Evolutionary conservation across 1,140 invertebrate genomes (phyloP).

Genomic region (Copidosoma floridanum): DNA sequence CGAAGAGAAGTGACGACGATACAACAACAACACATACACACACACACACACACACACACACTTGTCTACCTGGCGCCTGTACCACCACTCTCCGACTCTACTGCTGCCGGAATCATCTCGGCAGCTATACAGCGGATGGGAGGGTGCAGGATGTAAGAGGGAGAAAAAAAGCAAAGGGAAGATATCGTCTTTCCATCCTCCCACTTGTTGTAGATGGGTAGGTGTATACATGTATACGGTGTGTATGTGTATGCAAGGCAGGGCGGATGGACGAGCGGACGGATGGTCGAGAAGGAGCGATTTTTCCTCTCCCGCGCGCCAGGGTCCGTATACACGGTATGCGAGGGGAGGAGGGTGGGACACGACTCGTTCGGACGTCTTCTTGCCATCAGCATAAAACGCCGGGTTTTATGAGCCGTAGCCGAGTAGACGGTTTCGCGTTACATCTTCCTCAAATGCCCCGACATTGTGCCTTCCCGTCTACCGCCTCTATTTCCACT

Average conservation of each 20-base stretch:
- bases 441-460: conserved; percentile 47
- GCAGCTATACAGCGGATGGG: too few species aligned
- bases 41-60: too few species aligned
- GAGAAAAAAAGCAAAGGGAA: conserved; percentile 6
- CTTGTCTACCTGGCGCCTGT: background rate
- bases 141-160: too few species aligned
- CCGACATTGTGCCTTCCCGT: conserved; percentile 9
- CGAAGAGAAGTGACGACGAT: background rate
- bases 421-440: conserved; percentile 44
- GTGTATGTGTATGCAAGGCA: too few species aligned
- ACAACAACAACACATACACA: conserved; percentile 5
- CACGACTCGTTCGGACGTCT: conserved; percentile 7
- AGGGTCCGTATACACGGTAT: conserved; percentile 42
- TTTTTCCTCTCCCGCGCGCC: conserved; percentile 23
- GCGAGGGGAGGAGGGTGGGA: too few species aligned
- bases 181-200: conserved; percentile 12
- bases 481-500: conserved; percentile 30
- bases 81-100: background rate
- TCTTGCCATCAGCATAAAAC: conserved; percentile 52
- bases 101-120: too few species aligned
- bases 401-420: conserved; percentile 52
- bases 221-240: too few species aligned
- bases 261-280: too few species aligned
- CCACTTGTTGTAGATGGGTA: background rate
- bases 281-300: too few species aligned